Evolutionary conservation across 2,888 invertebrate species (phyloP).

Genomic region (Myopa testacea): DNA sequence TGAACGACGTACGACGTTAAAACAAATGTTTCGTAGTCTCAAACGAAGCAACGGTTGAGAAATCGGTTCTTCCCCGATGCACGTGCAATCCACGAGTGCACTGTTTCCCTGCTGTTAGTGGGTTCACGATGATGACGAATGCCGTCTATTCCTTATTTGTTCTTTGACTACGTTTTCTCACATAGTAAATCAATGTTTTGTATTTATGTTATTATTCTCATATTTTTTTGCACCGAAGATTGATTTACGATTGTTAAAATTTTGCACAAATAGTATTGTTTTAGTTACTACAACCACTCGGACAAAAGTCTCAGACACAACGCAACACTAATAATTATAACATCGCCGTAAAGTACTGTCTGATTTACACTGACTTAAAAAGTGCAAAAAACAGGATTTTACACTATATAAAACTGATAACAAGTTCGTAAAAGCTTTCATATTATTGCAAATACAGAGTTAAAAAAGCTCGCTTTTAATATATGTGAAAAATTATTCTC

Average conservation of each 20-base stretch:
- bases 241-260: no score
- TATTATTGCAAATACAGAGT: neutral
- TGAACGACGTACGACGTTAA: neutral
- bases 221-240: no score
- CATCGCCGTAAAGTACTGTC: neutral
- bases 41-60: neutral
- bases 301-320: no score
- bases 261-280: no score
- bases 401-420: neutral
- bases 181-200: no score
- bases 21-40: constrained; percentile 9
- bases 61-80: constrained; percentile 34
- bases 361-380: neutral
- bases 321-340: neutral
- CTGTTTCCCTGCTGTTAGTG: neutral
- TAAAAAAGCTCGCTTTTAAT: neutral
- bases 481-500: neutral
- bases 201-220: no score
- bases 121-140: neutral
- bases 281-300: no score
- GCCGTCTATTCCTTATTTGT: no score
- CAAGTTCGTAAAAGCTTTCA: neutral
- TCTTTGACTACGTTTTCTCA: no score
- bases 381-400: neutral
- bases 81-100: neutral